Evolutionary conservation across 2,113 vertebrate genomes (phyloP), one percentile per base, ranked within the genome.

Genomic region (Dasyurus viverrinus): DNA sequence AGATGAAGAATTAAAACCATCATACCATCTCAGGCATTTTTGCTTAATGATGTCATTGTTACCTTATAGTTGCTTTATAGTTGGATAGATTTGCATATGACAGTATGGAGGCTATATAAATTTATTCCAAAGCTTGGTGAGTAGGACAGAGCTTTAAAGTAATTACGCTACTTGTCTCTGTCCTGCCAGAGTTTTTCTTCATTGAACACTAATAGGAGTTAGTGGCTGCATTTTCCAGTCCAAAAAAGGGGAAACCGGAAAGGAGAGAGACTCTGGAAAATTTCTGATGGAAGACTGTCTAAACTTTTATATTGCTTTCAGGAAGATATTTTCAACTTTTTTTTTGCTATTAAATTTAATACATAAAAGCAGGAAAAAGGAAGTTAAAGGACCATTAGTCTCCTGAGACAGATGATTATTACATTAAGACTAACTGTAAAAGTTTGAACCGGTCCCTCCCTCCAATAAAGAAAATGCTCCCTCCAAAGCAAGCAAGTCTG

Each of bases 1-100:
- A 98, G 89, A 97, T 84, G 52, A 97, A 97, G 95, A 94, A 89
- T 92, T 95, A 93, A 96, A 54, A 91, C 48, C 96, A 55, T 96
- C 95, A 96, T 52, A 96, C 93, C 92, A 92, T 52, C 4, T 52
- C 4, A 90, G 36, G 16, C 91, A 46, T 89, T 98, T 96, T 91
- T 96, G 89, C 55, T 95, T 97, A 95, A 96, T 96, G 30, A 60
- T 53, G 30, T 0, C 6, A 91, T n/a, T 60, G 53, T 96, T 92
- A 8, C 95, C 97, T 96, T 96, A 89, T 95, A 0, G 9, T 94
- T 54, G 91, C 95, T 89, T 96, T 94, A 57, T 97, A 92, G 12
- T 90, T 94, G 60, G 1, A 46, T 94, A 52, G 93, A 52, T 97
- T 97, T 95, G 95, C 53, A 54, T 91, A 94, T 46, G 94, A 94